phyloP scores from a whole-genome alignment of 2,888 invertebrate species.

The Agriopis leucophaearia region DNA sequence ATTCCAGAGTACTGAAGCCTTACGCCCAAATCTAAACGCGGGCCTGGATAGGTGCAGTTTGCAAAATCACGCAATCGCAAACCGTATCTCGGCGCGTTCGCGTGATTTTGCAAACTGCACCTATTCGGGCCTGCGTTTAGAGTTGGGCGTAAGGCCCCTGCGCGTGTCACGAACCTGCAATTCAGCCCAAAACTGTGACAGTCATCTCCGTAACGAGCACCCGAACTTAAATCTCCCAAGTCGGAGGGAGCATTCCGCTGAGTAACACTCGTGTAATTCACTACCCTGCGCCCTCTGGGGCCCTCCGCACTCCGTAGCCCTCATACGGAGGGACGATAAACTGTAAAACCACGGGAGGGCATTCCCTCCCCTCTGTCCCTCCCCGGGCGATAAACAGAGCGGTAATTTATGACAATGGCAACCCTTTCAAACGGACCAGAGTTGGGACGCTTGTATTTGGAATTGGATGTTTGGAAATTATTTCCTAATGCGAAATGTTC shows the following conservation, averaged over 20 bases:
- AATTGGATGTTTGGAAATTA: constrained; percentile 35
- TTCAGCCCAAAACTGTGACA: constrained; percentile 14
- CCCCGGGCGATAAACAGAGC: constrained; percentile 80
- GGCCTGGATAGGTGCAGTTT: too few relatives aligned
- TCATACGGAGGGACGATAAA: constrained; percentile 81
- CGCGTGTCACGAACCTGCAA: background rate
- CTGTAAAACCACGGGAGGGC: constrained; percentile 83
- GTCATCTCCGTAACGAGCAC: constrained; percentile 30
- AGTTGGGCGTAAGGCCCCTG: too few relatives aligned
- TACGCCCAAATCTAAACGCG: too few relatives aligned
- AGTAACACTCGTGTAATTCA: constrained; percentile 77
- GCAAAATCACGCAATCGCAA: too few relatives aligned
- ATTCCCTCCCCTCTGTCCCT: constrained; percentile 54
- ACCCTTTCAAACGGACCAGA: constrained; percentile 68
- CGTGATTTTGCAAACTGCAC: too few relatives aligned
- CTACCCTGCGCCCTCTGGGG: constrained; percentile 50
- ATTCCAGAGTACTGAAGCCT: too few relatives aligned
- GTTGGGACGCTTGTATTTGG: constrained; percentile 42
- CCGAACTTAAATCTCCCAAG: constrained; percentile 36
- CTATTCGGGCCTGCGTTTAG: too few relatives aligned
- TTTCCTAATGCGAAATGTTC: too few relatives aligned
- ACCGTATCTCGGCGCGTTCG: too few relatives aligned
- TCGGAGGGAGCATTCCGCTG: constrained; percentile 71
- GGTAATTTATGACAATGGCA: constrained; percentile 82
- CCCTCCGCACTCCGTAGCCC: constrained; percentile 59